phyloP scores from a whole-genome alignment of 1,140 invertebrate species.

The Zaprionus kolodkinae region DNA sequence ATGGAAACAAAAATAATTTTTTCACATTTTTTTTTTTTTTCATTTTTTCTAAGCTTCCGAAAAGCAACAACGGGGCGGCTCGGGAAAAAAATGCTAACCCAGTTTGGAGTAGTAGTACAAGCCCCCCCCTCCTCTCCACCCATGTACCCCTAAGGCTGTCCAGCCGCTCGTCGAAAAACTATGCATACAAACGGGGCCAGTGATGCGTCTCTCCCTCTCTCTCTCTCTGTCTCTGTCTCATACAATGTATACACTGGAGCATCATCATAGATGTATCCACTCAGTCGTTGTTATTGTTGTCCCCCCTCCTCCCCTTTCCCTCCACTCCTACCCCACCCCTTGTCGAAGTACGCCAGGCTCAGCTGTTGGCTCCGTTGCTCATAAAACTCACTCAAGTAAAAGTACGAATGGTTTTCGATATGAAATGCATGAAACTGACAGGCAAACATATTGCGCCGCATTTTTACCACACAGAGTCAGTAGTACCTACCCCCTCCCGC shows the following conservation, averaged over 20 bases:
- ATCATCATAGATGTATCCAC: constrained; percentile 76
- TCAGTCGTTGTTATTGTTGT: constrained; percentile 60
- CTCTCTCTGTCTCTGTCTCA: constrained; percentile 17
- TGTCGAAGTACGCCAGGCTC: background rate
- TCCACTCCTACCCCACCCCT: too few relatives aligned
- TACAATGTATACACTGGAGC: constrained; percentile 76
- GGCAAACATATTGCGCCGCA: constrained; percentile 78
- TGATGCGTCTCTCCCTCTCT: constrained; percentile 42
- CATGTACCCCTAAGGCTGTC: background rate
- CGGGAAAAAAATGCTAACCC: constrained; percentile 51
- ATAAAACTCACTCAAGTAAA: constrained; percentile 83
- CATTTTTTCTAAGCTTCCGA: background rate
- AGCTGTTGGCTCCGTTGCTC: constrained; percentile 66
- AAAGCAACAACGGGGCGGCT: constrained; percentile 3
- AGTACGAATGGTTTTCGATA: constrained; percentile 82
- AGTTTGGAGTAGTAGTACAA: constrained; percentile 49
- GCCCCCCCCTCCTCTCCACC: background rate
- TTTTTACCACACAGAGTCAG: constrained; percentile 47
- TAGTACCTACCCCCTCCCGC: background rate
- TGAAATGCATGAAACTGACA: constrained; percentile 82
- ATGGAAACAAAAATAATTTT: background rate
- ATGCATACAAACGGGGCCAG: constrained; percentile 71
- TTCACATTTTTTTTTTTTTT: background rate
- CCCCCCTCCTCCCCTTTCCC: background rate
- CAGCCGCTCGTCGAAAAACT: constrained; percentile 47